A percentile compares a stretch with the other conserved stretches of the same genome.
Evolutionary conservation across 2,888 invertebrate species (phyloP).

Genomic region (Pristionchus exspectatus): DNA sequence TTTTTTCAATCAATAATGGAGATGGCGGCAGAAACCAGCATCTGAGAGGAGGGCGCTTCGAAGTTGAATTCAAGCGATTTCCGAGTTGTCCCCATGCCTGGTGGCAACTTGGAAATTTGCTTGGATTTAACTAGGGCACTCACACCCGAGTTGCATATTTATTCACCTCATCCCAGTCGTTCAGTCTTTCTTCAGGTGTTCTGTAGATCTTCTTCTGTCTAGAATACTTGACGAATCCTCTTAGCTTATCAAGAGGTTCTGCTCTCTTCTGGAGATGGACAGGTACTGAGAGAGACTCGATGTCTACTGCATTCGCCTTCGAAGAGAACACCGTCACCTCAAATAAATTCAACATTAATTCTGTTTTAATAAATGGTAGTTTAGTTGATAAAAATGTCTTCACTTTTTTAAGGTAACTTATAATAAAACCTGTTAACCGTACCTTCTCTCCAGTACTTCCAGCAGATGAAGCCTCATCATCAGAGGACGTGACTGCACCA

Average conservation of each 20-base stretch:
- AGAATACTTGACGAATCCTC: slow-evolving; percentile 95
- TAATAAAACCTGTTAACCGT: background rate
- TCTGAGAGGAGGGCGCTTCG: no score
- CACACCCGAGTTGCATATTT: background rate
- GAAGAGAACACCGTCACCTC: slow-evolving; percentile 12
- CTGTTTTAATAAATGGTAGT: background rate
- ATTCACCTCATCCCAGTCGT: slow-evolving; percentile 92
- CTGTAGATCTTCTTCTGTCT: slow-evolving; percentile 92
- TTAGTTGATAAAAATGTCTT: no score
- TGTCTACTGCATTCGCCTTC: slow-evolving; percentile 70
- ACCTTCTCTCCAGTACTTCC: slow-evolving; percentile 54
- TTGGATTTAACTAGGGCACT: background rate
- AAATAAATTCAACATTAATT: background rate
- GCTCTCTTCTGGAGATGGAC: slow-evolving; percentile 68
- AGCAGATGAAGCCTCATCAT: slow-evolving; percentile 30
- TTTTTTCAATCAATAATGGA: no score
- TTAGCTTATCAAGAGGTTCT: slow-evolving; percentile 76
- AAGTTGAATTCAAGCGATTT: no score
- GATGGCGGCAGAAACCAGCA: no score
- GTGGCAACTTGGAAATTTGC: no score
- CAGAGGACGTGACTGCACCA: slow-evolving; percentile 4
- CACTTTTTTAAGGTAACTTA: no score
- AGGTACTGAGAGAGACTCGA: slow-evolving; percentile 73
- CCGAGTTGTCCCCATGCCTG: no score
- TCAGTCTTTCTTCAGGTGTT: slow-evolving; percentile 88